These are phyloP conservation scores for Sycobia sp. DNA, from an alignment of 1,140 invertebrate species.

Conservation along the genomic window DNA sequence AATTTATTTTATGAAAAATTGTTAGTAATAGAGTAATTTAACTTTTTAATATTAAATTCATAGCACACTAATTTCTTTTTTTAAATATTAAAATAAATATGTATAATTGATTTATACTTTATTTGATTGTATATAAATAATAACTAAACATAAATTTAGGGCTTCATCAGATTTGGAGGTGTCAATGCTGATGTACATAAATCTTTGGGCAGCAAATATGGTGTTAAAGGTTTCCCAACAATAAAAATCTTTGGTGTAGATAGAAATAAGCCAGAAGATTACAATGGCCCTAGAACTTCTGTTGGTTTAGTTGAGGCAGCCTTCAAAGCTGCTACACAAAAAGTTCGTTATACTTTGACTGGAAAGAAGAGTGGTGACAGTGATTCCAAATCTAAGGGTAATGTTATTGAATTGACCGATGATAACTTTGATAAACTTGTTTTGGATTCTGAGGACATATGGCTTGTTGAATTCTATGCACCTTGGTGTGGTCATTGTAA, in stretches of 20 bases:
- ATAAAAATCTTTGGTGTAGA: conserved; percentile 92
- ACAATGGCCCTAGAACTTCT: conserved; percentile 84
- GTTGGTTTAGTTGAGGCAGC: conserved; percentile 84
- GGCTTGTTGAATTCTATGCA: conserved; percentile 97
- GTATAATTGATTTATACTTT: too few relatives aligned
- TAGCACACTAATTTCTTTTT: too few relatives aligned
- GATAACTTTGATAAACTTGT: conserved; percentile 92
- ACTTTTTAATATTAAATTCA: too few relatives aligned
- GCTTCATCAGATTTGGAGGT: conserved; percentile 91
- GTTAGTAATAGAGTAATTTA: too few relatives aligned
- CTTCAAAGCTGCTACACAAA: conserved; percentile 72
- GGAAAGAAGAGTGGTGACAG: conserved; percentile 58
- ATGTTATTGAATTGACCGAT: conserved; percentile 93
- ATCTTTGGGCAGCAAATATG: conserved; percentile 79
- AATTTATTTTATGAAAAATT: too few relatives aligned
- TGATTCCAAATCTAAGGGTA: conserved; percentile 48
- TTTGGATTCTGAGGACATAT: conserved; percentile 88
- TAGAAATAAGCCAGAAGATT: conserved; percentile 88
- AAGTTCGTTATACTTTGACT: conserved; percentile 71
- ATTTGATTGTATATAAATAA: too few relatives aligned
- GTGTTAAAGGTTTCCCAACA: conserved; percentile 91
- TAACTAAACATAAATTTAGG: conserved; percentile 61
- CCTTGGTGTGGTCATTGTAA: conserved; percentile 98
- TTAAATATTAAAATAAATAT: too few relatives aligned
- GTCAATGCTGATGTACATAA: conserved; percentile 91